phyloP scores from a whole-genome alignment of 2,888 invertebrate species.

The Eristalis tenax region DNA sequence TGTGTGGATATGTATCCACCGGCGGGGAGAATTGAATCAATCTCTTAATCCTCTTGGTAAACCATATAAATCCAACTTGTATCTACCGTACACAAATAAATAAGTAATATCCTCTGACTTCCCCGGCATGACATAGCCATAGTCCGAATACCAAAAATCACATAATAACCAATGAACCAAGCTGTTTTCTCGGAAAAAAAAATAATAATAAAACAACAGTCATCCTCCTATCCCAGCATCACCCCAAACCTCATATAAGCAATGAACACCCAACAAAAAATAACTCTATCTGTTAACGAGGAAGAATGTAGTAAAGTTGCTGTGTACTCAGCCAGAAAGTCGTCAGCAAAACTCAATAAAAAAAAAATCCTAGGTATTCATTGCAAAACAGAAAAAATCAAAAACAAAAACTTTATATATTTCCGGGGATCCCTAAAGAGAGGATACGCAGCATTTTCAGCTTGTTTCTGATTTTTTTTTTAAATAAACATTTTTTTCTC shows the following conservation, averaged over 20 bases:
- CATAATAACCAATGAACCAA: conserved; percentile 41
- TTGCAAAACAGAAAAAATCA: background rate
- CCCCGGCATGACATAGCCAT: background rate
- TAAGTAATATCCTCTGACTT: conserved; percentile 18
- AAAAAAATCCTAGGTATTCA: background rate
- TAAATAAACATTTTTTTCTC: background rate
- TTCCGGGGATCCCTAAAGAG: conserved; percentile 17
- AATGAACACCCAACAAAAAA: background rate
- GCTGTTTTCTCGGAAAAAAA: background rate
- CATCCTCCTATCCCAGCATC: background rate
- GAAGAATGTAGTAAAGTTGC: conserved; percentile 16
- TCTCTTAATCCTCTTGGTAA: conserved; percentile 13
- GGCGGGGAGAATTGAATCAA: background rate
- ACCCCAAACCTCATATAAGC: background rate
- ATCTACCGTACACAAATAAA: conserved; percentile 5
- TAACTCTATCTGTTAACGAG: conserved; percentile 19
- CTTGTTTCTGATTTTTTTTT: background rate
- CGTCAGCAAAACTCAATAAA: conserved; percentile 21
- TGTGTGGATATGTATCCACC: no score
- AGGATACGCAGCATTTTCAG: conserved; percentile 33
- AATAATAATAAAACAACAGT: conserved; percentile 8
- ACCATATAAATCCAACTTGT: conserved; percentile 13
- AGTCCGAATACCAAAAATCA: background rate
- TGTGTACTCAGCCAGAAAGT: conserved; percentile 4
- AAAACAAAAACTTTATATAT: conserved; percentile 13